Evolutionary conservation across 2,113 vertebrate species (phyloP).

Genomic region (Apistogramma diplotaenia): DNA sequence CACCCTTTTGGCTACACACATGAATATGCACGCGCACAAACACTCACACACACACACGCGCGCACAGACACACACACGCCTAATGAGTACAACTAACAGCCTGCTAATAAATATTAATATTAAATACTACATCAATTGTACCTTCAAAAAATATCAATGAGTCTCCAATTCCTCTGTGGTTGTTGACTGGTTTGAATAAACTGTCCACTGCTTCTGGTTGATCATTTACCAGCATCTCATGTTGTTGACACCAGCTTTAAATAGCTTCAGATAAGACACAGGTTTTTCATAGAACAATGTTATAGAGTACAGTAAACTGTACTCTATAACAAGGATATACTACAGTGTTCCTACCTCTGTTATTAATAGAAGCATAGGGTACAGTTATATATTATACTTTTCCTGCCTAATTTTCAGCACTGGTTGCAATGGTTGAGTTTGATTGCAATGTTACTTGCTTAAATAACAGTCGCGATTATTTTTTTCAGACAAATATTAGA

Average conservation of each 20-base stretch:
- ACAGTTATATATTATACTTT: not conserved
- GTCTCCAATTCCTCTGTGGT: not conserved
- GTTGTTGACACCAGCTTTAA: slow-evolving; percentile 54
- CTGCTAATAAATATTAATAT: no score
- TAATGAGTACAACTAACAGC: no score
- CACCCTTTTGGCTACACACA: slow-evolving; percentile 24
- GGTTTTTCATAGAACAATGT: slow-evolving; percentile 16
- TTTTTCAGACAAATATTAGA: not conserved
- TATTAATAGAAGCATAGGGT: not conserved
- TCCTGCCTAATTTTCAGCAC: not conserved
- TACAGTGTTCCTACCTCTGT: not conserved
- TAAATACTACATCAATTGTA: not conserved
- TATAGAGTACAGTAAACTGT: slow-evolving; percentile 15
- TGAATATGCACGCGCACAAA: not conserved
- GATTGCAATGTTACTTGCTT: not conserved
- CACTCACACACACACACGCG: not conserved
- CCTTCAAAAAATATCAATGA: not conserved
- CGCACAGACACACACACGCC: no score
- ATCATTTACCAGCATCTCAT: slow-evolving; percentile 63
- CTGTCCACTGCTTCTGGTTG: slow-evolving; percentile 13
- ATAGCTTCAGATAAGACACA: slow-evolving; percentile 58
- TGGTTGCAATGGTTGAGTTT: not conserved
- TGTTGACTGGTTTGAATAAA: slow-evolving; percentile 20
- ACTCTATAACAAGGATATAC: no score
- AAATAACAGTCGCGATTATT: not conserved